phyloP scores from a whole-genome alignment of 2,888 invertebrate species.

The Thymelicus lineola region DNA sequence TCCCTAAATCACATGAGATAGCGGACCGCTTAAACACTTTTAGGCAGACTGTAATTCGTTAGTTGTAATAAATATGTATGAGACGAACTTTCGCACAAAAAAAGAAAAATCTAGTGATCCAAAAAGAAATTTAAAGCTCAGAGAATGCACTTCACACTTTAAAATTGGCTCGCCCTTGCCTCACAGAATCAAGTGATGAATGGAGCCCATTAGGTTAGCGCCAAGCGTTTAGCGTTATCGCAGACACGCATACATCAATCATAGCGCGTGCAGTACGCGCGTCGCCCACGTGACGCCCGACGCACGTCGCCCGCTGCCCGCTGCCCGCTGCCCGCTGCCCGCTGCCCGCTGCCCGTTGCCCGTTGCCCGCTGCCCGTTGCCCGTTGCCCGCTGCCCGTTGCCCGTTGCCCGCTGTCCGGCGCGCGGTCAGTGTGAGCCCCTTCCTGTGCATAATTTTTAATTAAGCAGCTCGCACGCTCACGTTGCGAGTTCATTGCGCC shows the following conservation, averaged over 20 bases:
- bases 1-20: too few relatives aligned
- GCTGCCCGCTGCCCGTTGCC: background rate
- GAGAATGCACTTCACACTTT: too few relatives aligned
- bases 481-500: conserved; percentile 2
- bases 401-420: background rate
- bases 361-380: too few relatives aligned
- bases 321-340: background rate
- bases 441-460: conserved; percentile 12
- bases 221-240: background rate
- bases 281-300: too few relatives aligned
- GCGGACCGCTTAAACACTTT: too few relatives aligned
- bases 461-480: conserved; percentile 11
- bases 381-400: background rate
- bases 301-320: too few relatives aligned
- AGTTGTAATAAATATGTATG: too few relatives aligned
- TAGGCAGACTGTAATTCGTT: too few relatives aligned
- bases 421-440: background rate
- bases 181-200: background rate
- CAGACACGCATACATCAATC: background rate
- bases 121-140: too few relatives aligned
- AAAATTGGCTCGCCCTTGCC: background rate
- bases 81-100: too few relatives aligned
- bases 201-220: background rate
- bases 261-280: too few relatives aligned
- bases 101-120: too few relatives aligned